Base-by-base conservation (phyloP, 2,113 vertebrate species). In the Pangasianodon hypophthalmus region DNA sequence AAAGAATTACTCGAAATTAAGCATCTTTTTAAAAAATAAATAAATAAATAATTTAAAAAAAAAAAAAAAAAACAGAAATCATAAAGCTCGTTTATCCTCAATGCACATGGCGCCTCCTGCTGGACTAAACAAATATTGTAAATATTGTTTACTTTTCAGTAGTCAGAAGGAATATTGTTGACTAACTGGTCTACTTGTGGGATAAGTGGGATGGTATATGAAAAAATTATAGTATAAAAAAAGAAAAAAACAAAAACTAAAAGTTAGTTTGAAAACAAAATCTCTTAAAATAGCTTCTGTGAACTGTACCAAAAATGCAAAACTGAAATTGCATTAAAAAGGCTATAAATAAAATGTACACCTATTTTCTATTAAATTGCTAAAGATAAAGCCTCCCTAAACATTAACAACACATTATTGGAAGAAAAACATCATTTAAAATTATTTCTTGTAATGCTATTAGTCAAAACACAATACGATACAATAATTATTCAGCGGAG, bases 81-180 rank as follows among this genome's bases (percentile, higher is more conserved):
- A 14, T 52, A 14, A 24, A 83, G 18, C 52, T 54, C 8, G 3
- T 84, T 60, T 79, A 29, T 69, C 6, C 41, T 56, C 6, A 32
- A 11, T 91, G 18, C 75, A 62, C 46, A 44, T 86, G 64, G 83
- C 82, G 86, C 88, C 82, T 7, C 87, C 91, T 91, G 19, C 46
- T 86, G 91, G 54, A 26, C 29, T 0, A 29, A 71, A 60, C 1
- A 60, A 56, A 46, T n/a, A 71, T n/a, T 10, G 62, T 41, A 2
- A 24, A 37, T 37, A 37, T 37, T 7, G 10, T 37, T 77, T 46
- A 48, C 46, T 54, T 84, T n/a, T n/a, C 18, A 37, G 4, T 18
- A 8, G 52, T 64, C 4, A 46, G 46, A 86, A 54, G 52, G 24
- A 44, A 44, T 9, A 21, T 75, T 64, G 7, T 2, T 62, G 7